These are phyloP conservation scores for Oreochromis niloticus DNA, from an alignment of 2,113 vertebrate genomes.

Conservation along the genomic window DNA sequence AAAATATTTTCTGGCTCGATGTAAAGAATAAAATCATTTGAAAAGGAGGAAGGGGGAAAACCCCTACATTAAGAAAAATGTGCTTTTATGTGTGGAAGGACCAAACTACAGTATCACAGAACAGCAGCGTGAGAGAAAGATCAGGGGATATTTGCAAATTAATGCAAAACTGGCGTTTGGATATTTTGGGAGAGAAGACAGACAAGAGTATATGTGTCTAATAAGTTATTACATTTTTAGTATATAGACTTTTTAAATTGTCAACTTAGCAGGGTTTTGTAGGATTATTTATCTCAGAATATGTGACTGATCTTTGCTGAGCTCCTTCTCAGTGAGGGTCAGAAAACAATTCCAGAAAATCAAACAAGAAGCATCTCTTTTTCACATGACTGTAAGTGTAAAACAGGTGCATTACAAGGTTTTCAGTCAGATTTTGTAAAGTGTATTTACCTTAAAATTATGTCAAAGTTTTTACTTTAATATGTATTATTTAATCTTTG, in stretches of 20 bases:
- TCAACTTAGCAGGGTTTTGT: no score
- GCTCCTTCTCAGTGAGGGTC: background rate
- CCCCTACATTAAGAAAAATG: background rate
- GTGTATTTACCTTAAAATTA: background rate
- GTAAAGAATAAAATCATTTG: background rate
- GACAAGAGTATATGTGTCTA: fast-evolving
- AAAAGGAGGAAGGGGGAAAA: background rate
- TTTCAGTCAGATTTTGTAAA: background rate
- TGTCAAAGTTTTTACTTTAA: background rate
- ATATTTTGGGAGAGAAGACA: background rate
- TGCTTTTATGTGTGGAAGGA: background rate
- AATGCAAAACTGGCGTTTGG: background rate
- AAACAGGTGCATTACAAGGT: background rate
- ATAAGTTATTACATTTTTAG: background rate
- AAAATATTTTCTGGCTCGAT: background rate
- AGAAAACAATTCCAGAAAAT: background rate
- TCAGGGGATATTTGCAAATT: background rate
- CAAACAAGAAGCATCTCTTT: background rate
- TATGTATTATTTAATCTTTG: background rate
- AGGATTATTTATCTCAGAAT: no score
- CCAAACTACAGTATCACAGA: background rate
- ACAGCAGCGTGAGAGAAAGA: background rate
- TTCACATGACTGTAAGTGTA: background rate
- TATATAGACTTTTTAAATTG: background rate
- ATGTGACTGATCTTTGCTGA: no score